These are phyloP conservation scores for Epinephelus cyanopodus DNA, from an alignment of 2,113 vertebrate species.

Conservation along the genomic window DNA sequence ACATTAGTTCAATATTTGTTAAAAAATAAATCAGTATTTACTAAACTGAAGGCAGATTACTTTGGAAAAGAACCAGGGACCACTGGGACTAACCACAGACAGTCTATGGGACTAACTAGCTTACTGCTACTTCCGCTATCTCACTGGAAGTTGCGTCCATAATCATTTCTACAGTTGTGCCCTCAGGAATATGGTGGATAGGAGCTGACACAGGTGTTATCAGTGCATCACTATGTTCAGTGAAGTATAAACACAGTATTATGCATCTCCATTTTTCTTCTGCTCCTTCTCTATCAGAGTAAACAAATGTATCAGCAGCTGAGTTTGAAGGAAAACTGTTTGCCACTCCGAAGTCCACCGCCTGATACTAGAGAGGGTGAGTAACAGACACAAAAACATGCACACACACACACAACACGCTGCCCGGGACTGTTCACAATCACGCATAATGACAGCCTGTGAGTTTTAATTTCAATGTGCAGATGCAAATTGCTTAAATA, in stretches of 20 bases:
- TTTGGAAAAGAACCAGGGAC: no score
- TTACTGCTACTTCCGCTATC: no score
- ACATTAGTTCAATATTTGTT: no score
- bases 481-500: slow-evolving; percentile 45
- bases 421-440: slow-evolving; percentile 15
- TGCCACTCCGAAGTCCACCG: slow-evolving; percentile 88
- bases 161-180: no score
- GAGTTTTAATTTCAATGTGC: slow-evolving; percentile 33
- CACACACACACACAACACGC: background rate
- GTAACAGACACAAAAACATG: slow-evolving; percentile 44
- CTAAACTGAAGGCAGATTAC: no score
- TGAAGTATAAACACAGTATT: background rate
- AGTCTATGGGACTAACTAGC: no score
- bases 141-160: no score
- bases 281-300: slow-evolving; percentile 83
- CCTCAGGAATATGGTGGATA: background rate
- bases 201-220: background rate
- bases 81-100: no score
- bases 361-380: slow-evolving; percentile 92
- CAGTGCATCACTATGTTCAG: background rate
- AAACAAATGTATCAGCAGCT: slow-evolving; percentile 95
- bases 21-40: no score
- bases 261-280: background rate
- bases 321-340: slow-evolving; percentile 96
- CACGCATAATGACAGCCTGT: slow-evolving; percentile 36